phyloP scores from a whole-genome alignment of 2,113 vertebrate genomes.

The Castor canadensis region DNA sequence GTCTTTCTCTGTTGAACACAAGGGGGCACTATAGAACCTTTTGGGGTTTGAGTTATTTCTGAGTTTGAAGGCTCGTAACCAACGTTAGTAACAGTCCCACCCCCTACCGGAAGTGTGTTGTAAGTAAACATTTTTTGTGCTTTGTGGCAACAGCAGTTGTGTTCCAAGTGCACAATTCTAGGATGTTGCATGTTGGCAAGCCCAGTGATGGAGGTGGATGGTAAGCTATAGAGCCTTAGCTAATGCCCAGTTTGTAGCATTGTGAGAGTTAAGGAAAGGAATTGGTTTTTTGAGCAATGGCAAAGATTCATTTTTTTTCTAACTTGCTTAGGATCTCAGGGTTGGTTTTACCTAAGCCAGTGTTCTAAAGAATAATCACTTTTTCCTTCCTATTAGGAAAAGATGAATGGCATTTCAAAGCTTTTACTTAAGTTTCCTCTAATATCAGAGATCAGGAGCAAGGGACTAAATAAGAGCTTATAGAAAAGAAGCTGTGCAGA shows the following conservation, averaged over 20 bases:
- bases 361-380: background rate
- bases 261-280: background rate
- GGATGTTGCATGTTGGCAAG: background rate
- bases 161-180: background rate
- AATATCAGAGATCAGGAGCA: background rate
- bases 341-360: background rate
- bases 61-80: background rate
- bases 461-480: background rate
- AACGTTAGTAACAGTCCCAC: background rate
- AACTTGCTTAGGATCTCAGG: conserved; percentile 16
- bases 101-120: background rate
- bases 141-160: background rate
- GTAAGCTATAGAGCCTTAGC: background rate
- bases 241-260: background rate
- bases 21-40: conserved; percentile 1
- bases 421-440: background rate
- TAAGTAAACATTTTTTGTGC: background rate
- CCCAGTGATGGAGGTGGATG: background rate
- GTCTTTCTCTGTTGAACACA: conserved; percentile 20
- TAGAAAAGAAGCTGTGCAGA: background rate
- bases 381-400: background rate
- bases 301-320: background rate
- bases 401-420: background rate
- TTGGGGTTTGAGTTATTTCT: conserved; percentile 6
- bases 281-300: background rate